Conservation (phyloP, 2,113 vertebrate genomes). For the Eonycteris spelaea region DNA sequence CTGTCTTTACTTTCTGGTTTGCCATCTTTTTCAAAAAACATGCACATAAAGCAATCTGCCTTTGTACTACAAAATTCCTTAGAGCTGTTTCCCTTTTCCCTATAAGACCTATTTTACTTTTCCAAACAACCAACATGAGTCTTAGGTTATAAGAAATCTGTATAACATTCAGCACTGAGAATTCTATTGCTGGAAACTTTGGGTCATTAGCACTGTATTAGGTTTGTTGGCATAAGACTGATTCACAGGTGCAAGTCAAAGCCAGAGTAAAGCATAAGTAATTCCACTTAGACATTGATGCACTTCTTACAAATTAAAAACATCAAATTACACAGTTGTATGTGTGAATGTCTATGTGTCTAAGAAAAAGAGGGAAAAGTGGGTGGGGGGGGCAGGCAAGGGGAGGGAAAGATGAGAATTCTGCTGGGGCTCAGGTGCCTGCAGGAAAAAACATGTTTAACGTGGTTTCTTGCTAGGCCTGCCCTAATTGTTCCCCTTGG, state of each 20-base stretch:
- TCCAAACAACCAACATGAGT: neutral
- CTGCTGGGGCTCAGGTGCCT: neutral
- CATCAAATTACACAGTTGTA: neutral
- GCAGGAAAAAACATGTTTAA: constrained; percentile 27
- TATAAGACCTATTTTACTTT: neutral
- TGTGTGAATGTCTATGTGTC: neutral
- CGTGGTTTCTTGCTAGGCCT: neutral
- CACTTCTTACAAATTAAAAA: neutral
- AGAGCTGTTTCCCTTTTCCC: neutral
- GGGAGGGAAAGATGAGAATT: neutral
- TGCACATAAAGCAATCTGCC: neutral
- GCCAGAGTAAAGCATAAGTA: neutral
- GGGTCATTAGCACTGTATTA: neutral
- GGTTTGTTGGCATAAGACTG: neutral
- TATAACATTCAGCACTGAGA: neutral
- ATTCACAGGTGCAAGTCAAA: neutral
- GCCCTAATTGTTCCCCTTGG: constrained; percentile 41
- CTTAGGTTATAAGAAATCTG: neutral
- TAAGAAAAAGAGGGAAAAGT: neutral
- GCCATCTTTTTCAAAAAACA: neutral
- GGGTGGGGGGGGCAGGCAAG: neutral
- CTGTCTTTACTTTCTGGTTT: neutral
- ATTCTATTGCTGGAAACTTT: neutral
- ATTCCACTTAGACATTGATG: neutral
- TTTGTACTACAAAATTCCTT: neutral